A percentile compares a stretch with the other conserved stretches of the same genome.
phyloP scores from a whole-genome alignment of 2,113 vertebrate genomes.

The Leiothrix lutea region DNA sequence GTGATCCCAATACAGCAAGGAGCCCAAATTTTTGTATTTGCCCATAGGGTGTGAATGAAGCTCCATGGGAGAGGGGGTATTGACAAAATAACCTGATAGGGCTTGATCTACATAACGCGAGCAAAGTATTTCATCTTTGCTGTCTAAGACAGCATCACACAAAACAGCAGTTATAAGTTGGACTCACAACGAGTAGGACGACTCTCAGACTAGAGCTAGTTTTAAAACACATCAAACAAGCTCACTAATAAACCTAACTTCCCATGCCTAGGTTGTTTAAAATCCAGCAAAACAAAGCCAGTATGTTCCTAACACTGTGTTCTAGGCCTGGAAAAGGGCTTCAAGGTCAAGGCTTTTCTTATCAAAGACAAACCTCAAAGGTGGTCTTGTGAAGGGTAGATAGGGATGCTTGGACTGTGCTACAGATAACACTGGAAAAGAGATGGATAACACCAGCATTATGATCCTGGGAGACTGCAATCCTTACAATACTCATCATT shows the following conservation, averaged over 20 bases:
- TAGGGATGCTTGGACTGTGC: not conserved
- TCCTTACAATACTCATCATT: not conserved
- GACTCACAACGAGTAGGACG: not conserved
- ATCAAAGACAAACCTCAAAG: not conserved
- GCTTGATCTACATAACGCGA: not conserved
- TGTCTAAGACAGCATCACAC: not conserved
- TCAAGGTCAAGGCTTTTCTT: not conserved
- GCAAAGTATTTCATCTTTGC: not conserved
- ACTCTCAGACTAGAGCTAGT: not conserved
- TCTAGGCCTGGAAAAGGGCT: not conserved
- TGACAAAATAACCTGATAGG: not conserved
- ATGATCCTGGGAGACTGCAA: not conserved
- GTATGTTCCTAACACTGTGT: not conserved
- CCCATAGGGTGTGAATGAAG: not conserved
- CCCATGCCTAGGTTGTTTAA: not conserved
- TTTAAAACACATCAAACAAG: not conserved
- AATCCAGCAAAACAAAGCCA: not conserved
- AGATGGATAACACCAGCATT: not conserved
- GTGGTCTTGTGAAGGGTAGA: not conserved
- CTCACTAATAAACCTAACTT: not conserved
- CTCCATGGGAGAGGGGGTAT: rapidly evolving
- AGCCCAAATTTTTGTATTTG: not conserved
- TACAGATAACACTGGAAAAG: not conserved
- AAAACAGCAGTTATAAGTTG: rapidly evolving
- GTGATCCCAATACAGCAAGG: not conserved